Evolutionary conservation across 2,888 invertebrate species (phyloP), one percentile per base, ranked within the genome.

Genomic region (Ornithoptera priamus): DNA sequence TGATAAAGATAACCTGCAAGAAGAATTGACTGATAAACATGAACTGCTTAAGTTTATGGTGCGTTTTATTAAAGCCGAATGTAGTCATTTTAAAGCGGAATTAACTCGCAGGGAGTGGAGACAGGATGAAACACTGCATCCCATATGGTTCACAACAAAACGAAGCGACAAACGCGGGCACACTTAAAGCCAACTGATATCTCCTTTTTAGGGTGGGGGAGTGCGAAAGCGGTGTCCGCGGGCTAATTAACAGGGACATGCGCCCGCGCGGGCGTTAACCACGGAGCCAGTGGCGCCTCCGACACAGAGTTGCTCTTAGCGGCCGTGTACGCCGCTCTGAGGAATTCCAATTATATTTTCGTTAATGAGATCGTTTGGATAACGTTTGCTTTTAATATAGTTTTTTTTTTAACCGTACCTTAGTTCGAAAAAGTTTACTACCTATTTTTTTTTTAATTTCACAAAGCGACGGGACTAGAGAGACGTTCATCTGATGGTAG

Each of bases 191-290:
- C 83, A 85, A 85, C 86, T 83, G 84, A 84, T 85, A 85, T 83
- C 85, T 87, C 90, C 90, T 89, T 90, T 88, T 88, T 86, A 83
- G 88, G 89, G 79, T 77, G 80, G 80, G 79, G 79, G 82, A 85
- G 89, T 87, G 88, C 88, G 87, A 86, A 82, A 79, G 82, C 85
- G 80, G 84, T 88, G 87, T 88, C 85, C 81, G 76, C 75, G 78
- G 78, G 80, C 90, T 91, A 91, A 91, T 91, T 91, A 91, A 91
- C 85, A 80, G 85, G 81, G 84, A 90, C 90, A 90, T 85, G 90
- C 89, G 88, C 88, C 75, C 78, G 85, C 86, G 88, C 87, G 80
- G 65, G 83, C 85, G 84, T 86, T 85, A 88, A 85, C 87, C 88
- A 87, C 84, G 81, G 81, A 78, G 72, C 78, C 77, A 77, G 80